Base-by-base conservation (phyloP, 1,140 invertebrate species). In the Ips nitidus region DNA sequence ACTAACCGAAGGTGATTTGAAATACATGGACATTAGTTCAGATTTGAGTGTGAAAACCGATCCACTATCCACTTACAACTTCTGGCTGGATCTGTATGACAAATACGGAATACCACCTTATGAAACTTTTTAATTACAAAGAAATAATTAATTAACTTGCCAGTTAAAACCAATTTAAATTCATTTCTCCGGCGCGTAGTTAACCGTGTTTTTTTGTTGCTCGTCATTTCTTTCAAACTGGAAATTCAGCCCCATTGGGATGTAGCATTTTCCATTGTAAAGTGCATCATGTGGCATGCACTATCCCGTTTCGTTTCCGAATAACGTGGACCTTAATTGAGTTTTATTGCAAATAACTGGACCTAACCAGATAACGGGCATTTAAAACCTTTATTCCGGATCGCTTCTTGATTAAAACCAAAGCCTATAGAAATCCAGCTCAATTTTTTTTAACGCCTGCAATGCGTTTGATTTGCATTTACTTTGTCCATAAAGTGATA, bases 41-140 rank as follows among this genome's bases (percentile, higher is more conserved):
- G 45, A 73, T 47, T 37, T 73, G n/a, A 36, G 2, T 40, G 22
- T 66, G 7, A 37, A 56, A 52, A 63, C 37, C 2, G 43, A 73
- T 52, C 68, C 68, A 1, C 50, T 61, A 1, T 59, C 43, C 5
- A 73, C 39, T 43, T 73, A 73, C 41, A 5, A 36, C 1, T 58
- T 62, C n/a, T 73, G 71, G 71, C 67, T 55, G 22, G 39, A 66
- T 41, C 52, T 72, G 6, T 72, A 50, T 22, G 38, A 61, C 8
- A 43, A 53, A 45, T 62, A 66, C 42, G 67, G 62, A 4, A 39
- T 59, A 45, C 5, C 1, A 36, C 66, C 71, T n/a, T 59, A 52
- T 40, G 59, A 66, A 37, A 61, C 50, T 6, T 72, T 69, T 39
- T 72, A 69, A 59, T 52, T 45, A 0, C 8, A 36, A 61, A 61